Percentiles rank a stretch among this genome's conserved stretches.
Evolutionary conservation across 1,140 invertebrate species (phyloP).

Genomic region (Bombus vancouverensis): DNA sequence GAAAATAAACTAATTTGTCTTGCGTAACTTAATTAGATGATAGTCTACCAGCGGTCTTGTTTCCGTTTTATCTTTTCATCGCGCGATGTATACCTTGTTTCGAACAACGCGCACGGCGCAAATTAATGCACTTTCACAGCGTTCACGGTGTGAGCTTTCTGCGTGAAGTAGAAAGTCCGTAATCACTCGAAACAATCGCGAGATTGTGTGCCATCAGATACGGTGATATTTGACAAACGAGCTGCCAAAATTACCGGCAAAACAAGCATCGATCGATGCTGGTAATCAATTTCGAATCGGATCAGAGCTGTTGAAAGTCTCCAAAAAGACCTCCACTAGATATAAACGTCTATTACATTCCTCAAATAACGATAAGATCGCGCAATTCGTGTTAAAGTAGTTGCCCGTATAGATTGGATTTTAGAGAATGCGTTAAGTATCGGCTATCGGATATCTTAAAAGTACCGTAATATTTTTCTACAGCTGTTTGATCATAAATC

Average conservation of each 20-base stretch:
- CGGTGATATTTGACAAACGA: not conserved
- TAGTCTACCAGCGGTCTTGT: not conserved
- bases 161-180: constrained; percentile 66
- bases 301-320: too few species aligned
- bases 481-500: not conserved
- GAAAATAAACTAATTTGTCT: constrained; percentile 12
- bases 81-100: not conserved
- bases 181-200: constrained; percentile 60
- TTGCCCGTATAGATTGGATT: too few species aligned
- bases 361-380: not conserved
- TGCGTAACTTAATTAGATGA: constrained; percentile 25
- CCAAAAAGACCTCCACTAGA: not conserved
- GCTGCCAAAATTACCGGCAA: not conserved
- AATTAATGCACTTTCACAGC: constrained; percentile 67
- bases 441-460: not conserved
- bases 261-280: too few species aligned
- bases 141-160: constrained; percentile 39
- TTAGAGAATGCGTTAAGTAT: not conserved
- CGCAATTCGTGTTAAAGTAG: not conserved
- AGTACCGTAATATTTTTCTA: too few species aligned
- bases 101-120: constrained; percentile 11
- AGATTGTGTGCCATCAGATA: not conserved
- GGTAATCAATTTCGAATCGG: not conserved
- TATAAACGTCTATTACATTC: not conserved
- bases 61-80: constrained; percentile 22